Evolutionary conservation across 2,797 vertebrate species (phyloP).

Genomic region (Premnoplex brunnescens): DNA sequence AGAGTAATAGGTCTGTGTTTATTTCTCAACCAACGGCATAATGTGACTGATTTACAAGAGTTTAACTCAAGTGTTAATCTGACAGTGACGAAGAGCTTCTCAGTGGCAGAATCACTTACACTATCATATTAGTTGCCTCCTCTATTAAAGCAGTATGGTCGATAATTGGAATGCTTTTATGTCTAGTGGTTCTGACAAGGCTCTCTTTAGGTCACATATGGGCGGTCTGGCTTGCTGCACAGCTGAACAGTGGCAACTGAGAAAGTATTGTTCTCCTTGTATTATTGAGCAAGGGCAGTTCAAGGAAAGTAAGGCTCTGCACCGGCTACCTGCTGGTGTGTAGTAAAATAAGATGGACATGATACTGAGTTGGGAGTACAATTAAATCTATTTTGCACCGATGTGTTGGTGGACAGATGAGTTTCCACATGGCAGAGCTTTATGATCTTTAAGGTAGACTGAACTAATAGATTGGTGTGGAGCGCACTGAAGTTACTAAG

Average conservation of each 20-base stretch:
- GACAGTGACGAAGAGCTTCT: conserved; percentile 84
- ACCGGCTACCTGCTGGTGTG: conserved; percentile 80
- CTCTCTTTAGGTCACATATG: conserved; percentile 88
- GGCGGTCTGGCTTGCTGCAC: conserved; percentile 83
- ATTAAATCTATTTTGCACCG: conserved; percentile 86
- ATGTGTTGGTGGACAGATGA: conserved; percentile 84
- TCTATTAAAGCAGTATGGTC: conserved; percentile 82
- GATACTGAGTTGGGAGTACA: conserved; percentile 85
- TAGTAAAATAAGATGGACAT: conserved; percentile 86
- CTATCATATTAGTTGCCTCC: conserved; percentile 83
- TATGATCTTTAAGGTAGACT: conserved; percentile 87
- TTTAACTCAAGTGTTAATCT: conserved; percentile 86
- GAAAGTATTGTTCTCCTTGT: conserved; percentile 83
- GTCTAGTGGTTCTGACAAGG: conserved; percentile 91
- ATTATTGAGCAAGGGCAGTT: conserved; percentile 84
- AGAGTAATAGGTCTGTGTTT: conserved; percentile 79
- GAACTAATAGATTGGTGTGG: conserved; percentile 86
- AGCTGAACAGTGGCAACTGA: conserved; percentile 90
- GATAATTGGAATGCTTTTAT: conserved; percentile 94
- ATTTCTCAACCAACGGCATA: conserved; percentile 77
- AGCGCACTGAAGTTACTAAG: conserved; percentile 83
- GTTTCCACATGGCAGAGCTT: conserved; percentile 85
- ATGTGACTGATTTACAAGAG: conserved; percentile 85
- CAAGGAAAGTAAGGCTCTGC: conserved; percentile 83
- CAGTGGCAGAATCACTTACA: conserved; percentile 79